Evolutionary conservation across 1,140 invertebrate genomes (phyloP), one percentile per base, ranked within the genome.

Genomic region (Diorhabda carinulata): DNA sequence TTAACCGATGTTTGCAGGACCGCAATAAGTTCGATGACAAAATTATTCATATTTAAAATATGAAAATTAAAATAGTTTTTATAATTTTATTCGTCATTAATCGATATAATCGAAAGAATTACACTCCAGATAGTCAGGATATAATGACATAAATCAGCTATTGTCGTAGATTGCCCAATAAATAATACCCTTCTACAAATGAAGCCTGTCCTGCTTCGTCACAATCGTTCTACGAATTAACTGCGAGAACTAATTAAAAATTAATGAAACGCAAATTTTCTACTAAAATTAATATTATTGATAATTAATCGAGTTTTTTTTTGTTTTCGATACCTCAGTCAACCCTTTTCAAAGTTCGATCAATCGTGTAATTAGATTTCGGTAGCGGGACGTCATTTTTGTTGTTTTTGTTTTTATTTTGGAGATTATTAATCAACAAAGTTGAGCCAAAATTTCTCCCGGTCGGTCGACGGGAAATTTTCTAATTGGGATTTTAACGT

Each of bases 1-100:
- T 66, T 66, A 70, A 70, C 69, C 64, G 69, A 60, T 70, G 69
- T 70, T 67, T 70, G 67, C 66, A 67, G 64, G 58, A 44, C 52
- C 10, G 47, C 25, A 25, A 25, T 25, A 25, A 25, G 25, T 25
- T 25, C 25, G 25, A 25, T 25, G 25, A 25, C 25, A 25, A 25
- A 25, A 25, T 25, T 25, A 25, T 25, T 25, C 25, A 25, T 25
- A 25, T 25, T 25, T 25, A 25, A 25, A 25, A 25, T 25, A 25
- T 25, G 25, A 25, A 25, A 25, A 1, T 25, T 25, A 25, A 25
- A 25, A 25, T 25, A 25, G 25, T 25, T 25, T 25, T 25, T 25
- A 25, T 25, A 25, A 25, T 25, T 25, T 25, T 25, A 25, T 25
- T 25, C 25, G 25, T 25, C 25, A 25, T 25, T 25, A 25, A 25